phyloP scores from a whole-genome alignment of 1,140 invertebrate species.

The Tetraneura akinire region DNA sequence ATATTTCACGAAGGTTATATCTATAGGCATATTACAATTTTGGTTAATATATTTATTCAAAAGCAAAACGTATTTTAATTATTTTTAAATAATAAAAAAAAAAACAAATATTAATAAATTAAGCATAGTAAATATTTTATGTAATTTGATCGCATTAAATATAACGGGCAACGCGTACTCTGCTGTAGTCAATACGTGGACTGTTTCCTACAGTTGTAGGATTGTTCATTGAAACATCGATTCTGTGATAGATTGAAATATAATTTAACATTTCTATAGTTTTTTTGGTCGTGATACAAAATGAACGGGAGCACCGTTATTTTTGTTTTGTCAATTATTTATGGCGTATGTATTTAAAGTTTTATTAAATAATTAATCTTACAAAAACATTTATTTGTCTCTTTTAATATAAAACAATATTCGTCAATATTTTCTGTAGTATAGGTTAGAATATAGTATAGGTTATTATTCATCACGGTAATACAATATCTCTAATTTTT shows the following conservation, averaged over 20 bases:
- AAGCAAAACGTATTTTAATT: background rate
- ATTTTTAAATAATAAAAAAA: background rate
- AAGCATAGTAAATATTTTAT: constrained; percentile 8
- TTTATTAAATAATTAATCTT: too few relatives aligned
- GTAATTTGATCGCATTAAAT: background rate
- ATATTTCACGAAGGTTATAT: too few relatives aligned
- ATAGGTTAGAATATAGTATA: too few relatives aligned
- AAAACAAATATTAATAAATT: background rate
- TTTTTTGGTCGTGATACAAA: background rate
- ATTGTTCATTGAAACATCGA: background rate
- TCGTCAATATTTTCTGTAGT: too few relatives aligned
- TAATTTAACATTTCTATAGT: background rate
- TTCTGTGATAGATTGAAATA: background rate
- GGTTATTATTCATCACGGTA: too few relatives aligned
- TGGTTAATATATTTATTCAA: background rate
- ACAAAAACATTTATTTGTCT: too few relatives aligned
- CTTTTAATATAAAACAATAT: too few relatives aligned
- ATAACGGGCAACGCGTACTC: background rate
- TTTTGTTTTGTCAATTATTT: background rate
- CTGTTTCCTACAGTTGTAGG: background rate
- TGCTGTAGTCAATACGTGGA: background rate
- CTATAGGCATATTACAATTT: background rate
- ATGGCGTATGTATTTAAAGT: background rate
- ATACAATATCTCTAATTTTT: too few relatives aligned
- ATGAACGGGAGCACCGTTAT: background rate